Base-by-base conservation (phyloP, 2,113 vertebrate genomes). In the Gavialis gangeticus region DNA sequence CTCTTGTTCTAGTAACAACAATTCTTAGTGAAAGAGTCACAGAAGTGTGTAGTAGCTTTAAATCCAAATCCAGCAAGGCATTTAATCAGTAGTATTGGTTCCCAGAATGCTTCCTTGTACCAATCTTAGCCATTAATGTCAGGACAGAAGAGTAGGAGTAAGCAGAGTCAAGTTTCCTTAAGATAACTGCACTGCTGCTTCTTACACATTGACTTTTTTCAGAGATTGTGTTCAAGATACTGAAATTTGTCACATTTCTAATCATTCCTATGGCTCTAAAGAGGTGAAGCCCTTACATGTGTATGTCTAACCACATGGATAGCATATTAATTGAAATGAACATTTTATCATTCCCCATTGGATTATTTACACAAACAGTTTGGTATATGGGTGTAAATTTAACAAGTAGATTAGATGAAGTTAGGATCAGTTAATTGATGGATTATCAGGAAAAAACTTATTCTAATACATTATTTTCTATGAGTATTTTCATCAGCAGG, bases 311-410 rank as follows among this genome's bases (percentile, higher is more conserved):
- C 11, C 10, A 3, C 59, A 66, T 59, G 55, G 21, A 14, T n/a
- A 5, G 2, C 60, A 82, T 80, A 62, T 89, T 87, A 82, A 25
- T 16, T 87, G 24, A n/a, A 11, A 27, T 28, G 18, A 4, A 2
- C 3, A 67, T 85, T 85, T 75, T 92, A 5, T 6, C 85, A 10
- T 14, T 16, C 6, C 12, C 34, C 28, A 63, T 28, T 56, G 13
- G 57, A 28, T 5, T 28, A 71, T 60, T 82, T 76, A 2, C 6
- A 37, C 25, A 24, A 91, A 21, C 1, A 19, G 0, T 19, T 66
- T 81, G 0, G 11, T 54, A 0, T 15, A 8, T 69, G 6, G 3
- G 2, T 57, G 3, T 2, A 6, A 1, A 18, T 84, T 3, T n/a
- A 69, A 79, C 9, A 22, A 71, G 22, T 19, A 55, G 4, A 37